Evolutionary conservation across 1,140 invertebrate species (phyloP).

Genomic region (Drosophila baimaii): DNA sequence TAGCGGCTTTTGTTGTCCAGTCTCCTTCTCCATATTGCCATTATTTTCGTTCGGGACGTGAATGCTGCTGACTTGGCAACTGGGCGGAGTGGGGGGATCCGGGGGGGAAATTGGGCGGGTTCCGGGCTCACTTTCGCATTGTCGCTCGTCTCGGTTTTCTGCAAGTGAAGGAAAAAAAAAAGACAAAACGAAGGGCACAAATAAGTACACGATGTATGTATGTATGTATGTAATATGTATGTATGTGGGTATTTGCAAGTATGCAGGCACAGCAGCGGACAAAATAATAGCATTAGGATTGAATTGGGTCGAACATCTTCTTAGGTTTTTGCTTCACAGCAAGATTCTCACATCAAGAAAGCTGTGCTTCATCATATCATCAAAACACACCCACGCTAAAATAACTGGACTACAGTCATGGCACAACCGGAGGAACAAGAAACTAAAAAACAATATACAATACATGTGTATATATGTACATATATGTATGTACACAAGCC

Average conservation of each 20-base stretch:
- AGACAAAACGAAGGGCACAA: slow-evolving; percentile 70
- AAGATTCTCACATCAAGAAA: not conserved
- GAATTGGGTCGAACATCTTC: slow-evolving; percentile 2
- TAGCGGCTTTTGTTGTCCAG: slow-evolving; percentile 26
- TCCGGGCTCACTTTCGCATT: slow-evolving; percentile 71
- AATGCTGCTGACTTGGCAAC: not conserved
- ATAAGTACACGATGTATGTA: slow-evolving; percentile 42
- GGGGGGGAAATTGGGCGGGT: slow-evolving; percentile 14
- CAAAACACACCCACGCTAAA: not conserved
- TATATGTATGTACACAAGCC: not conserved
- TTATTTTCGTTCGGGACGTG: slow-evolving; percentile 47
- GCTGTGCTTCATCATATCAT: not conserved
- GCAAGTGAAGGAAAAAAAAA: slow-evolving; percentile 47
- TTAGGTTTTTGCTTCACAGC: not conserved
- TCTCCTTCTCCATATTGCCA: slow-evolving; percentile 45
- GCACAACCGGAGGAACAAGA: not conserved
- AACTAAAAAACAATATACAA: no score
- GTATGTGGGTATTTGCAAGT: slow-evolving; percentile 15
- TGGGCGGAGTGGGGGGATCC: slow-evolving; percentile 28
- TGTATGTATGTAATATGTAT: slow-evolving; percentile 16
- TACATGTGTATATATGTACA: no score
- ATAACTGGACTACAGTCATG: slow-evolving; percentile 13
- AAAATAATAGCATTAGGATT: slow-evolving; percentile 3
- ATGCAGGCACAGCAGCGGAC: slow-evolving; percentile 1
- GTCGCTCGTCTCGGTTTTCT: slow-evolving; percentile 74